These are phyloP conservation scores for Perccottus glenii DNA, from an alignment of 2,113 vertebrate genomes.

Conservation along the genomic window DNA sequence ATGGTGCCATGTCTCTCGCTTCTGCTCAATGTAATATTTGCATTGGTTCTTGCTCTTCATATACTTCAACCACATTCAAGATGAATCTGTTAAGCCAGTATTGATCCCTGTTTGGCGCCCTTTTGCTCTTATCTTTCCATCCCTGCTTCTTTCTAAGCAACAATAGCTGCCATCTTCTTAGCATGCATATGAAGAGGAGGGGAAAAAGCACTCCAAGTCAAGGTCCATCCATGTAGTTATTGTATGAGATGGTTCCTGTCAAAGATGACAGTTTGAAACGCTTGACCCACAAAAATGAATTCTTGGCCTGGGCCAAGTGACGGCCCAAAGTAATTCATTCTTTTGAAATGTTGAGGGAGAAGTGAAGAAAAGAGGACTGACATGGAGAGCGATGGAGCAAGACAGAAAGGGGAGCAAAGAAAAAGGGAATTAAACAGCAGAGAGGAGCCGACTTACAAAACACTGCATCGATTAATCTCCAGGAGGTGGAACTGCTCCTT, in stretches of 20 bases:
- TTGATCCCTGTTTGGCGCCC: constrained; percentile 46
- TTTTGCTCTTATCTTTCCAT: constrained; percentile 38
- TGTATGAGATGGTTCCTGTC: constrained; percentile 80
- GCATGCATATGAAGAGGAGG: constrained; percentile 58
- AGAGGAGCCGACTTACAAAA: neutral
- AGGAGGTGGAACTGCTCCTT: constrained; percentile 44
- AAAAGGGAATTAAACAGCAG: constrained; percentile 3
- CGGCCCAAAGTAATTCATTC: constrained; percentile 79
- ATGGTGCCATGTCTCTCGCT: constrained; percentile 52
- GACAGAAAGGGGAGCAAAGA: constrained; percentile 42
- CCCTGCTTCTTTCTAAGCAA: constrained; percentile 19
- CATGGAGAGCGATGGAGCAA: constrained; percentile 63
- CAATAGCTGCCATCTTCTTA: constrained; percentile 57
- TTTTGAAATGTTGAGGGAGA: constrained; percentile 72
- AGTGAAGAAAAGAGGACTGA: constrained; percentile 62
- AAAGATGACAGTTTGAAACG: constrained; percentile 81
- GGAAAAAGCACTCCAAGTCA: constrained; percentile 62
- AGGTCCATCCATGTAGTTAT: constrained; percentile 77
- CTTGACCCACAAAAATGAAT: constrained; percentile 83
- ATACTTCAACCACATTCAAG: constrained; percentile 41
- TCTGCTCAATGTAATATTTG: constrained; percentile 9
- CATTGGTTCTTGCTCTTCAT: constrained; percentile 26
- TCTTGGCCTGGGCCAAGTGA: constrained; percentile 78
- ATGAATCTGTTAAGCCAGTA: constrained; percentile 56
- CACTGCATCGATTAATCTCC: constrained; percentile 26